Evolutionary conservation across 2,113 vertebrate species (phyloP).

Genomic region (Acrocephalus kingi): DNA sequence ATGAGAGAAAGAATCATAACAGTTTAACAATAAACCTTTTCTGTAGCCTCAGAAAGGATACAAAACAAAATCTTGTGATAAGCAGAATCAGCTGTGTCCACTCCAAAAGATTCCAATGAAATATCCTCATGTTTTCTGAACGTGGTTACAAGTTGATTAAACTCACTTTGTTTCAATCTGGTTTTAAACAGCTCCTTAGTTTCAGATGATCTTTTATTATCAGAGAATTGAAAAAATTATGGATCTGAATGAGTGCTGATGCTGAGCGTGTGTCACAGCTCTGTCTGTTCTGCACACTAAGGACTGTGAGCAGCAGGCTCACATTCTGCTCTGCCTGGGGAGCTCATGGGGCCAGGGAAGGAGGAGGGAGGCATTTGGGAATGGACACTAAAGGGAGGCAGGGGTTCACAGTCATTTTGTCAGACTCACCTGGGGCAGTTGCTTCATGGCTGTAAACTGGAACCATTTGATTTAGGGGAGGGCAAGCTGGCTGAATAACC

Average conservation of each 20-base stretch:
- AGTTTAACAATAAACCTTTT: neutral
- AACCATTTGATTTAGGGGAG: neutral
- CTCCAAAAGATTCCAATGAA: neutral
- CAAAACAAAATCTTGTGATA: neutral
- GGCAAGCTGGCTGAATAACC: neutral
- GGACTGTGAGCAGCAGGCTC: neutral
- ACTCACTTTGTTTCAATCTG: neutral
- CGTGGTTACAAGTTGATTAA: neutral
- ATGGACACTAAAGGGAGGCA: neutral
- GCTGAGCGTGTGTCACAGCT: neutral
- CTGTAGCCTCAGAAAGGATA: neutral
- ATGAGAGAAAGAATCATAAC: neutral
- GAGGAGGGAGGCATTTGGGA: neutral
- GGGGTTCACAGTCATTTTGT: neutral
- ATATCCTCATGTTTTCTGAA: neutral
- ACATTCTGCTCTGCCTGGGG: fast-evolving
- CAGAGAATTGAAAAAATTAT: neutral
- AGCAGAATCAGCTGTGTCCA: neutral
- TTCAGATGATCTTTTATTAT: neutral
- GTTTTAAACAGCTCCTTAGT: neutral
- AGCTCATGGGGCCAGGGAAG: neutral
- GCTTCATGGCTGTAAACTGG: neutral
- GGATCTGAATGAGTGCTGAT: neutral
- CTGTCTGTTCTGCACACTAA: neutral
- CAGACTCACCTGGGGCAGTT: neutral